A percentile compares a stretch with the other conserved stretches of the same genome.
Conservation (phyloP, 2,113 vertebrate genomes). For the Ammodytes marinus region DNA sequence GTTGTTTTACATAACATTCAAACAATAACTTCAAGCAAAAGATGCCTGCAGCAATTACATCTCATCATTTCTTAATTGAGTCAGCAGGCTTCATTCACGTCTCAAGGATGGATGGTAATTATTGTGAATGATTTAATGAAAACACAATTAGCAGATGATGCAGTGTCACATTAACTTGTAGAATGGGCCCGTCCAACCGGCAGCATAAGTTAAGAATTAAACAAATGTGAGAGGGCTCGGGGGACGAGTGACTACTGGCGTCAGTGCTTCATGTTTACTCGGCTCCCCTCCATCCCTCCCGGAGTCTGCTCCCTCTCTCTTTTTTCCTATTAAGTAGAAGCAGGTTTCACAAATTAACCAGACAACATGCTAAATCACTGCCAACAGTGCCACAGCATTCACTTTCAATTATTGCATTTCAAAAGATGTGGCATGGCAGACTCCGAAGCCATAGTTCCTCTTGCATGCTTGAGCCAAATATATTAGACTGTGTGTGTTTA, state of each 20-base stretch:
- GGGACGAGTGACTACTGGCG: slow-evolving; percentile 47
- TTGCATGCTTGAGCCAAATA: not conserved
- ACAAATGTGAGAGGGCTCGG: slow-evolving; percentile 40
- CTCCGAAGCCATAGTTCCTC: not conserved
- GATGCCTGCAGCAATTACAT: slow-evolving; percentile 69
- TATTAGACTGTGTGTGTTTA: not conserved
- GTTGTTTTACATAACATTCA: slow-evolving; percentile 69
- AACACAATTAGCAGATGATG: slow-evolving; percentile 71
- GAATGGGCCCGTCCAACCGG: slow-evolving; percentile 60
- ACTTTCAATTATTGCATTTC: slow-evolving; percentile 4
- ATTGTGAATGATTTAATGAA: slow-evolving; percentile 69
- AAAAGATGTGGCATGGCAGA: not conserved
- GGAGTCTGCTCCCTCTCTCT: not conserved
- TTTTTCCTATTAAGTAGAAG: slow-evolving; percentile 31
- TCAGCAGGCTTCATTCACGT: slow-evolving; percentile 70
- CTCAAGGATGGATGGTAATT: slow-evolving; percentile 64
- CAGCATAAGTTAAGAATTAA: slow-evolving; percentile 45
- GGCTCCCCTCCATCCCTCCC: slow-evolving; percentile 8
- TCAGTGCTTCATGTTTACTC: slow-evolving; percentile 50
- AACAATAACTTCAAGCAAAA: slow-evolving; percentile 60
- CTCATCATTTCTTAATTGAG: slow-evolving; percentile 71
- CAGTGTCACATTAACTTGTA: slow-evolving; percentile 53
- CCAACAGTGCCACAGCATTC: slow-evolving; percentile 19
- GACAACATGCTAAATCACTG: slow-evolving; percentile 16
- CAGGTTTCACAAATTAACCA: slow-evolving; percentile 27